A percentile compares a stretch with the other conserved stretches of the same genome.
Evolutionary conservation across 2,797 vertebrate genomes (phyloP).

Genomic region (Rhincodon typus): DNA sequence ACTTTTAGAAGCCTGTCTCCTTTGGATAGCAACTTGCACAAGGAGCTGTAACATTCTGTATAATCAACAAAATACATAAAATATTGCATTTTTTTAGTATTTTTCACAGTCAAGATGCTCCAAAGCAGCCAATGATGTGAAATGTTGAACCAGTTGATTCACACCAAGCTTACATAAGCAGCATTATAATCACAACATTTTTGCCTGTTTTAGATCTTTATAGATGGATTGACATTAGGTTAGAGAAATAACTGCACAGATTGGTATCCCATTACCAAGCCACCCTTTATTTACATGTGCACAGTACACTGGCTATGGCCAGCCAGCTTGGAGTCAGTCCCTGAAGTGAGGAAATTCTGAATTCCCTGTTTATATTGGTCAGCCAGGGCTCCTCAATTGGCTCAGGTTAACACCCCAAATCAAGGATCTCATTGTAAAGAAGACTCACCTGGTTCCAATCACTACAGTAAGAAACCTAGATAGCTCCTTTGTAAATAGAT

Average conservation of each 20-base stretch:
- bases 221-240: background rate
- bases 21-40: background rate
- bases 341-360: too few relatives aligned
- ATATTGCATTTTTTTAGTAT: background rate
- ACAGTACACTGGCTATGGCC: too few relatives aligned
- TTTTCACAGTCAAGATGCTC: background rate
- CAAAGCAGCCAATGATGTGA: background rate
- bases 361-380: too few relatives aligned
- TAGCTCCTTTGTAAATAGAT: too few relatives aligned
- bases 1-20: background rate
- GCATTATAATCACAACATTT: background rate
- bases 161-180: background rate
- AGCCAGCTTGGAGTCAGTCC: too few relatives aligned
- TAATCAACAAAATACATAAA: background rate
- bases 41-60: background rate
- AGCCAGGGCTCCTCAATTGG: too few relatives aligned
- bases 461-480: background rate
- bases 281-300: too few relatives aligned
- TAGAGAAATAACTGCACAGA: too few relatives aligned
- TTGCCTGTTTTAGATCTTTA: background rate
- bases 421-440: too few relatives aligned
- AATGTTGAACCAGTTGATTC: background rate
- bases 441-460: too few relatives aligned
- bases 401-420: too few relatives aligned
- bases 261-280: too few relatives aligned